Evolutionary conservation across 2,888 invertebrate genomes (phyloP), one percentile per base, ranked within the genome.

Genomic region (Podabrus alpinus): DNA sequence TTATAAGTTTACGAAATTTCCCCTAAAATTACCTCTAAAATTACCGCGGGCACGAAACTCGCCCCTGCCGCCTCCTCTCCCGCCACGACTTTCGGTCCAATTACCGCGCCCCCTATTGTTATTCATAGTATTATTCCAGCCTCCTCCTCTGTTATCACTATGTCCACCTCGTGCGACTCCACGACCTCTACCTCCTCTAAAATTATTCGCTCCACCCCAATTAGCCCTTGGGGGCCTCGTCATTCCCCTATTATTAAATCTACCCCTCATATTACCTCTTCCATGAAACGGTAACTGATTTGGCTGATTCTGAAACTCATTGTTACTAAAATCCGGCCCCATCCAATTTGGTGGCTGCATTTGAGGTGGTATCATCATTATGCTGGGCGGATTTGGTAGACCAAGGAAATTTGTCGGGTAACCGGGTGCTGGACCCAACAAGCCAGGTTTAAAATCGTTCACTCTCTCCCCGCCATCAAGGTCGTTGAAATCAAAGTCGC

Each of bases 21-120:
- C 86, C 66, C 88, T 83, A 76, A 87, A 86, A 59, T 84, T 84
- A 71, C 86, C 84, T 71, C 83, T 81, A 73, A 81, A 80, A 71
- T 85, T 86, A 21, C 86, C 82, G 83, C 82, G 29, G 84, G 86
- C 77, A 86, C 83, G 79, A 17, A 80, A 80, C 29, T 81, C 81
- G 11, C 83, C 64, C 81, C 79, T 72, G 71, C 78, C 78, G 72
- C 73, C 66, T 11, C 69, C 45, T 19, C 62, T 17, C 19, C 4
- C 62, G 5, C 21, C 62, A 1, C 62, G 19, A 19, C 62, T 17
- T 9, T 45, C 45, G n/a, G 1, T 45, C 45, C 45, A 45, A 16
- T 21, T 21, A 19, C 62, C 62, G 1, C 17, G 21, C 2, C 62
- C 62, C 7, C 62, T 17, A 11, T 13, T 11, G 9, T 45, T 45